These are phyloP conservation scores for Metaphire vulgaris DNA, from an alignment of 1,140 invertebrate genomes.

Conservation along the genomic window DNA sequence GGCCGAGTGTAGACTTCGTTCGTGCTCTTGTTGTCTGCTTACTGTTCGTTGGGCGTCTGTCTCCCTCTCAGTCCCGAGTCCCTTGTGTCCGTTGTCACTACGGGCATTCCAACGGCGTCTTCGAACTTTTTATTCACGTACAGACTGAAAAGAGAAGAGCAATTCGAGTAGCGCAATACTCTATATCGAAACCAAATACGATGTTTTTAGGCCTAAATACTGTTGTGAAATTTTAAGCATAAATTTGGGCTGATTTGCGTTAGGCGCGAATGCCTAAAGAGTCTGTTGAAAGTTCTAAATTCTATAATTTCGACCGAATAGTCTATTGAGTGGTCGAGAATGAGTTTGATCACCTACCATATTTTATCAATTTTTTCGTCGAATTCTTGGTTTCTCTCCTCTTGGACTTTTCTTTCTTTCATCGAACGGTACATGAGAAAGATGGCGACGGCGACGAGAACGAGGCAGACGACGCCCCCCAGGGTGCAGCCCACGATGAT, in stretches of 20 bases:
- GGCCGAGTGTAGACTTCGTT: too few species aligned
- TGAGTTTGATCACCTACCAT: too few species aligned
- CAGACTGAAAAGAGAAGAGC: not conserved
- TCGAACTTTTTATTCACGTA: not conserved
- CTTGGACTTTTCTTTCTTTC: not conserved
- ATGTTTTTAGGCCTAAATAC: too few species aligned
- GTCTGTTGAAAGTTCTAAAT: too few species aligned
- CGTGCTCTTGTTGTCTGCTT: too few species aligned
- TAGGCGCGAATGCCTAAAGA: too few species aligned
- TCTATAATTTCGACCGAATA: too few species aligned
- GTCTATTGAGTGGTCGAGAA: too few species aligned
- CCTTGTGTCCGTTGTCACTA: not conserved
- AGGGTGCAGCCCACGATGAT: not conserved
- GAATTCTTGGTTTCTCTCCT: not conserved
- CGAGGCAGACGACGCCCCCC: not conserved
- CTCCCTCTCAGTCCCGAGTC: not conserved
- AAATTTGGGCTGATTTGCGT: too few species aligned
- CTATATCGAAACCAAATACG: too few species aligned
- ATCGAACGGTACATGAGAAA: not conserved
- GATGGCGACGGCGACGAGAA: not conserved
- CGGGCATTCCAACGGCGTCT: conserved; percentile 1
- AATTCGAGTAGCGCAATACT: too few species aligned
- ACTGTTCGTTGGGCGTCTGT: not conserved
- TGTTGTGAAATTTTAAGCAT: too few species aligned
- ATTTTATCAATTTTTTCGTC: not conserved